Evolutionary conservation across 2,797 vertebrate species (phyloP).

Genomic region (Catostomus latipinnis): DNA sequence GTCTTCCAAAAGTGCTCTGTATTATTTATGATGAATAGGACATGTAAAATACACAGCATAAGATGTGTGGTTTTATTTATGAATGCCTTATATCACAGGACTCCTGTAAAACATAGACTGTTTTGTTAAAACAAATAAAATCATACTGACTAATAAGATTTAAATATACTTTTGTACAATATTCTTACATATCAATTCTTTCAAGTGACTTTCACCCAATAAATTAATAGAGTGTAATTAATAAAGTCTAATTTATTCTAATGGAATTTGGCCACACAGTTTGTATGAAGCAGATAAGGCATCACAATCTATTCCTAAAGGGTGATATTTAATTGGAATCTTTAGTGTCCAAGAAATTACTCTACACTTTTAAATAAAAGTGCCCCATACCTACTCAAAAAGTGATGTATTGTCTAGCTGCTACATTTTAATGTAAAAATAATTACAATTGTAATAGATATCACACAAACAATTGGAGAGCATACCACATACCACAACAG

Average conservation of each 20-base stretch:
- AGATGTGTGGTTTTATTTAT: not conserved
- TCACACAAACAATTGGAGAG: no score
- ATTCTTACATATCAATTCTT: conserved; percentile 60
- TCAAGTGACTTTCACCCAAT: conserved; percentile 50
- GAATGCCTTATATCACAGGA: not conserved
- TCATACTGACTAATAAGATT: not conserved
- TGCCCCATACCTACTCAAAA: no score
- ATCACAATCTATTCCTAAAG: conserved; percentile 2
- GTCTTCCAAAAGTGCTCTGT: not conserved
- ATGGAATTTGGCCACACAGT: conserved; percentile 61
- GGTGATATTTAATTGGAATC: not conserved
- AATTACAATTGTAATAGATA: not conserved
- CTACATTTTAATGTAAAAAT: not conserved
- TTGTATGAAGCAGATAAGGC: conserved; percentile 54
- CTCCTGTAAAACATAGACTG: not conserved
- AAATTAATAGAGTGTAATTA: conserved; percentile 66
- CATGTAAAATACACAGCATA: not conserved
- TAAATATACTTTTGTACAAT: not conserved
- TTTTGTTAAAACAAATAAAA: not conserved
- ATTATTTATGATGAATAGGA: conserved; percentile 3
- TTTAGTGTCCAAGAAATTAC: not conserved
- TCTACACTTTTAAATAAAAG: not conserved
- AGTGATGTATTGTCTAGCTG: not conserved
- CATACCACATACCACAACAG: not conserved
- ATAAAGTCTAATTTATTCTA: conserved; percentile 64